These are phyloP conservation scores for Scolopax bukidnonensis DNA, from an alignment of 2,797 vertebrate genomes.

Conservation along the genomic window DNA sequence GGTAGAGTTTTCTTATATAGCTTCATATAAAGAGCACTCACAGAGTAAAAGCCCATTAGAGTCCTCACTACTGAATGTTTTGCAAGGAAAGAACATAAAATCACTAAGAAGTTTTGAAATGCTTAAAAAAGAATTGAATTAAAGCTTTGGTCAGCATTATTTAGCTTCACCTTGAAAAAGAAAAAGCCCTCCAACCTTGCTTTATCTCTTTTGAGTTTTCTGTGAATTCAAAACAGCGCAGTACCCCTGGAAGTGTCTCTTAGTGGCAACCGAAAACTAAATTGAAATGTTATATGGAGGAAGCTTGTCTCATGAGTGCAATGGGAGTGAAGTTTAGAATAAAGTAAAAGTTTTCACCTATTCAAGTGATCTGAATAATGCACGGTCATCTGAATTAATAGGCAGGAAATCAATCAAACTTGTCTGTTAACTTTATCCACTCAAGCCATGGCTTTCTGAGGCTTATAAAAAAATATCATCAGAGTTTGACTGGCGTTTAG, in stretches of 20 bases:
- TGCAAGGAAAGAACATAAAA: slow-evolving; percentile 43
- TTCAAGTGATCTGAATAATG: slow-evolving; percentile 68
- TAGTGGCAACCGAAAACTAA: slow-evolving; percentile 2
- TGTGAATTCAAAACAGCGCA: slow-evolving; percentile 5
- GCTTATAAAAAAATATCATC: slow-evolving; percentile 60
- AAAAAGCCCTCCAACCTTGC: background rate
- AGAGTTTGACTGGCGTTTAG: slow-evolving; percentile 31
- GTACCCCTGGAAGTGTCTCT: background rate
- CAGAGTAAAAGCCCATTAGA: slow-evolving; percentile 17
- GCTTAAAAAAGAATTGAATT: slow-evolving; percentile 50
- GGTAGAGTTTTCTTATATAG: background rate
- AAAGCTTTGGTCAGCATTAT: slow-evolving; percentile 55
- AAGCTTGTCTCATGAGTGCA: background rate
- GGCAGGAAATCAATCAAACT: slow-evolving; percentile 67
- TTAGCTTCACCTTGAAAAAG: slow-evolving; percentile 22
- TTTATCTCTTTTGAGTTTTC: slow-evolving; percentile 36
- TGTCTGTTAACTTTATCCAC: slow-evolving; percentile 60
- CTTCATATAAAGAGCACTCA: background rate
- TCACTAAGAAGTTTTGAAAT: slow-evolving; percentile 63
- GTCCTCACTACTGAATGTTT: background rate
- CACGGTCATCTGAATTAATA: slow-evolving; percentile 55
- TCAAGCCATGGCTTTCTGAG: background rate
- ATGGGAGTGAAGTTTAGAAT: slow-evolving; percentile 47
- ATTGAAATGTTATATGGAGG: background rate
- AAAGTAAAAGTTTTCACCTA: slow-evolving; percentile 45